Conservation (phyloP, 2,113 vertebrate genomes). For the Ibidorhyncha struthersii region DNA sequence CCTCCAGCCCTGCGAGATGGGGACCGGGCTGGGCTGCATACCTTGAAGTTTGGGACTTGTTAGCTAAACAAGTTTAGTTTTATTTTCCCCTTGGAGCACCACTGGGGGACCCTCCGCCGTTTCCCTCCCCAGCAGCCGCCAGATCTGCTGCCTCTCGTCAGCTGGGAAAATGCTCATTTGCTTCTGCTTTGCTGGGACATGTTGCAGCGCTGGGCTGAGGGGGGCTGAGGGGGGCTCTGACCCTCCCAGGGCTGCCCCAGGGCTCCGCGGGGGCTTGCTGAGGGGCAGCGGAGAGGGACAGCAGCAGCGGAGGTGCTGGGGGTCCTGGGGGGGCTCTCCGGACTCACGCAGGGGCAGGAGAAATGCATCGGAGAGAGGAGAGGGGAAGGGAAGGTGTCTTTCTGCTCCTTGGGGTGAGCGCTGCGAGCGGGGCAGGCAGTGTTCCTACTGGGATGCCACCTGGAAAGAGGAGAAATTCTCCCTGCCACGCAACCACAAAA, state of each 20-base stretch:
- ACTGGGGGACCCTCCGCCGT: fast-evolving
- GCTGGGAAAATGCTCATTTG: not conserved
- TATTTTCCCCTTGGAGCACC: not conserved
- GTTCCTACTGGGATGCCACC: not conserved
- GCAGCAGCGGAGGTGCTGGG: fast-evolving
- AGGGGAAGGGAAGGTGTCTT: too few relatives aligned
- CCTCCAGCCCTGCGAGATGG: fast-evolving
- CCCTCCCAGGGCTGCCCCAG: not conserved
- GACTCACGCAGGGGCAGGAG: not conserved
- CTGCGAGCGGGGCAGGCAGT: not conserved
- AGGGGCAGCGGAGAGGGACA: fast-evolving
- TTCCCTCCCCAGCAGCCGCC: fast-evolving
- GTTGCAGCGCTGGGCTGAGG: fast-evolving
- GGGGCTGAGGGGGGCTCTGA: not conserved
- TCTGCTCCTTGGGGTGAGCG: fast-evolving
- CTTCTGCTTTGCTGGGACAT: not conserved
- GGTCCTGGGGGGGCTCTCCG: fast-evolving
- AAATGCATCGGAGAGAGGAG: fast-evolving
- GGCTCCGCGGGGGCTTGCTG: fast-evolving
- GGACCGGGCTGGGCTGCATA: not conserved
- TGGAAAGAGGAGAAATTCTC: not conserved
- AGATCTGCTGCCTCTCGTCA: not conserved
- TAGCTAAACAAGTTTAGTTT: fast-evolving
- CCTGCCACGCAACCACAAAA: not conserved
- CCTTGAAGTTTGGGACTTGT: not conserved